Evolutionary conservation across 2,888 invertebrate genomes (phyloP), one percentile per base, ranked within the genome.

Genomic region (Netelia melanura): DNA sequence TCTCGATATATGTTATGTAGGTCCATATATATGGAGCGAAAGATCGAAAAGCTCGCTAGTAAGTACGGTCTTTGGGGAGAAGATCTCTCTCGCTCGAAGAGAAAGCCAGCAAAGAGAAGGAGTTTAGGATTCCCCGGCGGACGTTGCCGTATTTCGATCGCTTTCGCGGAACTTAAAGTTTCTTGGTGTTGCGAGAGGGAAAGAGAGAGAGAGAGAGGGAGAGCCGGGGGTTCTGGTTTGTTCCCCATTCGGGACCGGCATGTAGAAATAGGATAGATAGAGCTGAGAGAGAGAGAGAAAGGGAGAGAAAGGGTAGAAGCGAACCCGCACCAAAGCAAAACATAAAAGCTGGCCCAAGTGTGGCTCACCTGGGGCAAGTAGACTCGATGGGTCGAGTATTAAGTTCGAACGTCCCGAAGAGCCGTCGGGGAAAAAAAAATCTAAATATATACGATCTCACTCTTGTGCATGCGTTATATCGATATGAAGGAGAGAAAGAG

Each of bases 11-110:
- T 6, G 54, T 54, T 54, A 64, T 79, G 64, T 79, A 80, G 21
- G 21, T 21, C 21, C 64, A 68, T 68, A 64, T 56, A 52, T 17
- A 70, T 67, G 61, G 52, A 6, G 65, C 30, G 58, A 71, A 64
- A 82, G 79, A 85, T 85, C 85, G 82, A 85, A 79, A 82, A 81
- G 84, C 84, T 81, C 75, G 74, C 65, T 30, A 79, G 52, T 61
- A 56, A 65, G 72, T 81, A 74, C 23, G 25, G 81, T 79, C 85
- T 85, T 85, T 76, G 76, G 85, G 85, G 85, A 85, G 81, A 79
- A 68, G 75, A 85, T 77, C 71, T 71, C 70, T 79, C 70, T 72
- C 71, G 23, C 10, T 58, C 21, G 23, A 52, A 62, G 61, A 58
- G 74, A 79, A 70, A 79, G 38, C 75, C 71, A 54, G 75, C 64